Conservation (phyloP, 2,797 vertebrate species). For the Pseudotriccus pelzelni region DNA sequence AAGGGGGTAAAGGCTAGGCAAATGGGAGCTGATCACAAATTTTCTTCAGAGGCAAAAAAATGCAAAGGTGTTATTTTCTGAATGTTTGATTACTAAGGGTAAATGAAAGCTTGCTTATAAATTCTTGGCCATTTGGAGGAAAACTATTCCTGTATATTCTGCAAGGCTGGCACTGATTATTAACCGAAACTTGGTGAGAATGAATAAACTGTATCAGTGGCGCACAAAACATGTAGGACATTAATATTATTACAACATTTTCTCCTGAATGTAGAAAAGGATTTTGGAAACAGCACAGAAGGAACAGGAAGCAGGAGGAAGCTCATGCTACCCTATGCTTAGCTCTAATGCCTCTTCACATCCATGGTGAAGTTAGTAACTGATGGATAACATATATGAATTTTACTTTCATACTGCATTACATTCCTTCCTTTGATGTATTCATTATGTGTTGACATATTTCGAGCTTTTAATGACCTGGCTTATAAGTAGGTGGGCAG, state of each 20-base stretch:
- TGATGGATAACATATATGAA: not conserved
- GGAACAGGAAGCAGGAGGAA: not conserved
- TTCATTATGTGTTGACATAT: slow-evolving; percentile 6
- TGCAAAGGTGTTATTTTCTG: not conserved
- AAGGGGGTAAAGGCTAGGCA: not conserved
- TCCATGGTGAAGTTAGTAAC: not conserved
- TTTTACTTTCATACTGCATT: not conserved
- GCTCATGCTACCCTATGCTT: not conserved
- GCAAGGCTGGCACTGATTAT: not conserved
- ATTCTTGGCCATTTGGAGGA: not conserved
- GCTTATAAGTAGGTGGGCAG: not conserved
- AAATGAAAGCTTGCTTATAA: not conserved
- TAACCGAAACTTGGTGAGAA: not conserved
- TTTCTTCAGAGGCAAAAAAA: not conserved
- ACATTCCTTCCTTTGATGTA: not conserved
- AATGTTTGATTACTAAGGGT: not conserved
- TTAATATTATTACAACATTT: not conserved
- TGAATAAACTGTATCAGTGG: not conserved
- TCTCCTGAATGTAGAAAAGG: not conserved
- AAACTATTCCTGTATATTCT: not conserved
- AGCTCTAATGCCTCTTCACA: not conserved
- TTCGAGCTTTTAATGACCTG: not conserved
- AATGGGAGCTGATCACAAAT: not conserved
- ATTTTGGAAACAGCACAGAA: not conserved
- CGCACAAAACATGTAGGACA: not conserved